phyloP scores from a whole-genome alignment of 2,888 invertebrate genomes.

The Scaptomyza reducta region DNA sequence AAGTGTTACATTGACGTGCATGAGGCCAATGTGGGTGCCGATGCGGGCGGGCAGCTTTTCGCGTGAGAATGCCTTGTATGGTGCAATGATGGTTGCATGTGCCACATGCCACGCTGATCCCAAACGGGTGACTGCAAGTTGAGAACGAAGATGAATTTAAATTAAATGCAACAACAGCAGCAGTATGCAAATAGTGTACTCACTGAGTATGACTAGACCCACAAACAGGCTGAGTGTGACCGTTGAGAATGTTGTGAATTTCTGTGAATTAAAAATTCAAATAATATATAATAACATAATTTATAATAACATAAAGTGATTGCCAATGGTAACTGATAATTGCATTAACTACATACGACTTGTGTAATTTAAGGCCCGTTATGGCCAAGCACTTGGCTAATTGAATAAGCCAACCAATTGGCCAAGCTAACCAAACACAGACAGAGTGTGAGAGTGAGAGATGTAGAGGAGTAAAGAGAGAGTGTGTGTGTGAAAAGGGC shows the following conservation, averaged over 20 bases:
- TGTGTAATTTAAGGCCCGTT: conserved; percentile 39
- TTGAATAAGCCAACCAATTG: conserved; percentile 49
- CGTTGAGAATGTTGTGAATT: conserved; percentile 95
- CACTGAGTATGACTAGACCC: conserved; percentile 96
- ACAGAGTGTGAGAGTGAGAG: neutral
- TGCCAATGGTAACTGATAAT: conserved; percentile 21
- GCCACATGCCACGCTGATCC: conserved; percentile 98
- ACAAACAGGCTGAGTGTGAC: conserved; percentile 96
- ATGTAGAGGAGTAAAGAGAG: too few relatives aligned
- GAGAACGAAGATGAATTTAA: conserved; percentile 26
- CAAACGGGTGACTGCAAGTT: conserved; percentile 90
- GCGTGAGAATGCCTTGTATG: conserved; percentile 95
- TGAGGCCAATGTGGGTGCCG: conserved; percentile 95
- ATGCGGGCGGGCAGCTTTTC: conserved; percentile 95
- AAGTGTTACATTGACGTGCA: conserved; percentile 97
- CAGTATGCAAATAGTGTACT: conserved; percentile 84
- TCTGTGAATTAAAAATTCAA: conserved; percentile 86
- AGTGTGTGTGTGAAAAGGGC: conserved; percentile 49
- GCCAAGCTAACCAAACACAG: conserved; percentile 20
- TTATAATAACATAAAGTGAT: too few relatives aligned
- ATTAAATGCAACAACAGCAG: too few relatives aligned
- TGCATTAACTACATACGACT: conserved; percentile 26
- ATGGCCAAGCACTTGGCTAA: conserved; percentile 45
- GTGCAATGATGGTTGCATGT: conserved; percentile 90
- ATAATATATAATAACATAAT: conserved; percentile 22